Evolutionary conservation across 2,888 invertebrate species (phyloP), one percentile per base, ranked within the genome.

Genomic region (Idaea straminata): DNA sequence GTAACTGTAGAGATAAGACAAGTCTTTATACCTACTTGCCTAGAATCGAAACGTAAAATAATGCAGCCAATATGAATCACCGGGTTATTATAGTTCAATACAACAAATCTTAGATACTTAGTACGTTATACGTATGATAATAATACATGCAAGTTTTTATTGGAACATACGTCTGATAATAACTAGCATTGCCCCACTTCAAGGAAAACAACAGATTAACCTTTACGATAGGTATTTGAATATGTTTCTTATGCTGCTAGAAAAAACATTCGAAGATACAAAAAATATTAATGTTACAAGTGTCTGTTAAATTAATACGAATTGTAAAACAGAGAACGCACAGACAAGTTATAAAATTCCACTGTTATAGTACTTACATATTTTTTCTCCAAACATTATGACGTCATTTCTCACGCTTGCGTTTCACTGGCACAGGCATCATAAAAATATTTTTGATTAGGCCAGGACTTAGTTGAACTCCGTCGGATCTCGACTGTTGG

Each of bases 141-240:
- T 47, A 61, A 36, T 10, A 61, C 38, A 16, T 25, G 16, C 61
- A 38, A 36, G 61, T 61, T 47, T 47, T 59, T 59, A 59, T 25
- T 25, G 34, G 16, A 59, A 16, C 34, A 25, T 59, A 47, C 58
- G 16, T 63, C 59, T 61, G 61, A 64, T 64, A 62, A 64, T 64
- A 34, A 64, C 38, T 35, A 34, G 25, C 34, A 62, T 38, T 61
- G 47, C 61, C 57, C 34, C 59, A 59, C 57, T 66, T 66, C 66
- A 66, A 66, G 64, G 64, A 64, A 66, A 66, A 66, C 66, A 36
- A 62, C 59, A 62, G 34, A 63, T 10, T 36, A 47, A 59, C 59
- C 34, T 59, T 59, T 25, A 25, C 59, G 10, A 59, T 59, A 16
- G 5, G 34, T 34, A 59, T 59, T 59, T 59, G 59, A 59, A 59